These are phyloP conservation scores for Cataglyphis altisquamis DNA, from an alignment of 2,888 invertebrate genomes.

Conservation along the genomic window DNA sequence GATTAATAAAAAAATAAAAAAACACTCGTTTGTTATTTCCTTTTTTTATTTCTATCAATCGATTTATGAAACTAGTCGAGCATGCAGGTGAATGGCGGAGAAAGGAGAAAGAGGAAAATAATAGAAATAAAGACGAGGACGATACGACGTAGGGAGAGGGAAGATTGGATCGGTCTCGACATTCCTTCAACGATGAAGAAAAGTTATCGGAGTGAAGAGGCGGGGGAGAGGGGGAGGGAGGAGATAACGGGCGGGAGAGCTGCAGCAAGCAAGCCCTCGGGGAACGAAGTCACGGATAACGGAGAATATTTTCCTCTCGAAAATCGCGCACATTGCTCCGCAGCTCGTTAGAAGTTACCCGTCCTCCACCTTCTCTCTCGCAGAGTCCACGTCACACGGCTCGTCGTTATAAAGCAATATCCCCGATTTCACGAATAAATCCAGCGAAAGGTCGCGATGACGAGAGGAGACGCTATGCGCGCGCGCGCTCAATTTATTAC, in stretches of 20 bases:
- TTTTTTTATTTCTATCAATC: neutral
- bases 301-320: slow-evolving; percentile 57
- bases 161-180: slow-evolving; percentile 66
- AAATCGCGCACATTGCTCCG: slow-evolving; percentile 53
- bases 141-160: slow-evolving; percentile 39
- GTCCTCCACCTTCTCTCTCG: slow-evolving; percentile 11
- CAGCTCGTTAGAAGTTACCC: slow-evolving; percentile 65
- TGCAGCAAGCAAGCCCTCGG: slow-evolving; percentile 40
- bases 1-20: neutral
- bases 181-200: slow-evolving; percentile 39
- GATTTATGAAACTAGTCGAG: slow-evolving; percentile 34
- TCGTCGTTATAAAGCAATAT: neutral
- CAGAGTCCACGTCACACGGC: neutral
- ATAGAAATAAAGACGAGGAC: slow-evolving; percentile 45
- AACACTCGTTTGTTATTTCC: neutral
- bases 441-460: slow-evolving; percentile 13
- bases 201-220: slow-evolving; percentile 40
- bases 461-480: slow-evolving; percentile 8
- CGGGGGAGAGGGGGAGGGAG: neutral
- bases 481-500: slow-evolving; percentile 1
- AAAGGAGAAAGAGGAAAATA: slow-evolving; percentile 39
- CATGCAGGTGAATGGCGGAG: slow-evolving; percentile 34
- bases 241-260: slow-evolving; percentile 11
- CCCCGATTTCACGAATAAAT: slow-evolving; percentile 29
- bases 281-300: slow-evolving; percentile 30